Evolutionary conservation across 2,797 vertebrate species (phyloP).

Genomic region (Sebastes itinus): DNA sequence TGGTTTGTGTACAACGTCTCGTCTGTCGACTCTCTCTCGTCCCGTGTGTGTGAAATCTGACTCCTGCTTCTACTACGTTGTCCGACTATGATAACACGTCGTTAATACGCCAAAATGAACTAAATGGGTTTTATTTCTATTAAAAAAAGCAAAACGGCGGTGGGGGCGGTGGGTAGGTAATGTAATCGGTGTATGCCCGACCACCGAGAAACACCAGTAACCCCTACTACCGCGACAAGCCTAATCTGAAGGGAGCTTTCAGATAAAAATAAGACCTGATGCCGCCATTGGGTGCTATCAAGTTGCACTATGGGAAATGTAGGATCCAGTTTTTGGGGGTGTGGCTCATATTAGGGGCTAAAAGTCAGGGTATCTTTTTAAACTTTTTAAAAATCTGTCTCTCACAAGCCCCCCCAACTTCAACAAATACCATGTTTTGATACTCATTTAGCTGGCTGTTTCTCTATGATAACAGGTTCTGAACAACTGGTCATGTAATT

Average conservation of each 20-base stretch:
- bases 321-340: not conserved
- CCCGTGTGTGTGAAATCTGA: too few species aligned
- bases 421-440: not conserved
- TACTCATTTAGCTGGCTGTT: not conserved
- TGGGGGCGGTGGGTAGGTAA: fast-evolving
- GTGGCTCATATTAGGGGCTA: not conserved
- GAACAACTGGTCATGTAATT: not conserved
- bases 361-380: not conserved
- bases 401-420: too few species aligned
- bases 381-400: too few species aligned
- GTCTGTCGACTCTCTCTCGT: too few species aligned
- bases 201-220: too few species aligned
- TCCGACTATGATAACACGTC: too few species aligned
- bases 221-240: too few species aligned
- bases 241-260: not conserved
- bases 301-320: not conserved
- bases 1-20: too few species aligned
- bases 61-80: too few species aligned
- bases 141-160: fast-evolving
- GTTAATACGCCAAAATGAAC: fast-evolving
- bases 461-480: not conserved
- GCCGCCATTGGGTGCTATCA: not conserved
- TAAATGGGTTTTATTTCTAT: too few species aligned
- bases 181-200: too few species aligned
- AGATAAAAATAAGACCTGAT: not conserved